Base-by-base conservation (phyloP, 1,140 invertebrate species). In the Drosophila melanica region DNA sequence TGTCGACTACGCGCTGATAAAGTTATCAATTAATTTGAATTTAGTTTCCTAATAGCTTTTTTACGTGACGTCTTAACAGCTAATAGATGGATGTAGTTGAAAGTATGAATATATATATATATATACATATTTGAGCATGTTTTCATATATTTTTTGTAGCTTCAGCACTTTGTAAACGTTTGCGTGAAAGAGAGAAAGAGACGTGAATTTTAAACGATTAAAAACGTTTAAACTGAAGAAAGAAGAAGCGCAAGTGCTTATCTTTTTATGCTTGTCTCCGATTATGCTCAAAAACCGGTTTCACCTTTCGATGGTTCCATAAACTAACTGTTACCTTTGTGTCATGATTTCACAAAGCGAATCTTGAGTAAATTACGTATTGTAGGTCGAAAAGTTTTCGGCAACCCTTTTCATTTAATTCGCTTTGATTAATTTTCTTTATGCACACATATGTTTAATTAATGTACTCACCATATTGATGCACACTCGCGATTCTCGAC, bases 391-490 rank as follows among this genome's bases (percentile, higher is more conserved):
- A 27, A 27, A 27, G 5, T 27, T 27, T 27, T 27, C 7, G 27
- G 27, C 27, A 27, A 1, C 27, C 20, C 2, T 23, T 33, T 33
- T 33, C 1, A 35, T 9, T 35, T 41, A 41, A 41, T 41, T 41
- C 12, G 14, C n/a, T n/a, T 41, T 7, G 7, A 7, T 14, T 41
- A 3, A 41, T 41, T 41, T 41, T 7, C 2, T 41, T 7, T n/a
- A 14, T 7, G 12, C 0, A 3, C n/a, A 23, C 18, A 23, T 20
- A 20, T 23, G 16, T 8, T 44, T 23, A 14, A 30, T 35, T 20
- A 14, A 18, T 30, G 4, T 11, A 30, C 65, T 4, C 35, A 67
- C 65, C 65, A 67, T 67, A 23, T 51, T 66, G 11, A 39, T 10
- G 14, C 5, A 8, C 10, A 45, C 8, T 45, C 9, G n/a, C 30